Base-by-base conservation (phyloP, 2,113 vertebrate genomes). In the Chloropsis hardwickii region DNA sequence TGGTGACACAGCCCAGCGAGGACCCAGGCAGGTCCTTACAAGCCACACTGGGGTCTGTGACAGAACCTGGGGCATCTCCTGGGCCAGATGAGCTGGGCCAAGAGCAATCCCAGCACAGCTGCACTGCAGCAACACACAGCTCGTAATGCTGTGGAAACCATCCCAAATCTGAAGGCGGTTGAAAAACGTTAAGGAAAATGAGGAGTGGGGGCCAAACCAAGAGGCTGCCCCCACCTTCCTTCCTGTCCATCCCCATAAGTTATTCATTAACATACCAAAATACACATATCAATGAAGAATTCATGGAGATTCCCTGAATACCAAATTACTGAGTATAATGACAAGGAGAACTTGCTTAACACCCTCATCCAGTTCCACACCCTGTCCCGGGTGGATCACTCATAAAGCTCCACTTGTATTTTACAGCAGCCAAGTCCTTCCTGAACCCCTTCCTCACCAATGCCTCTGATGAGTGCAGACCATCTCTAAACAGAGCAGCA, bases 301-400 rank as follows among this genome's bases (percentile, higher is more conserved):
- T 97, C 90, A 37, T 66, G 48, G 90, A 97, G 90, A 97, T 97
- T 96, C 94, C 74, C 90, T 88, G 84, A 94, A 97, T 97, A 92
- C 94, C 93, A 94, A 86, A 97, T 97, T 69, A 51, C 67, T 96
- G 90, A 96, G 83, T 77, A 87, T 87, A 91, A 84, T 51, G 80
- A 81, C 80, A 93, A 95, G 78, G 74, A 84, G 65, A 87, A 64
- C 27, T 62, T 66, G 64, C 81, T 88, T 66, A 89, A 89, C 92
- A 92, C 90, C 70, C 77, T 88, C 86, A 80, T 92, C 88, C 93
- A 92, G 71, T 42, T 71, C 94, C 92, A 87, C 92, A 88, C 95
- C 96, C 97, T 88, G 81, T 87, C 92, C 71, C 83, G 10, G 48
- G 93, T 91, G 94, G 86, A 81, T 92, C 54, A 0, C 72, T 69